A percentile compares a stretch with the other conserved stretches of the same genome.
These are phyloP conservation scores for Leucopsar rothschildi DNA, from an alignment of 2,113 vertebrate species.

Conservation along the genomic window DNA sequence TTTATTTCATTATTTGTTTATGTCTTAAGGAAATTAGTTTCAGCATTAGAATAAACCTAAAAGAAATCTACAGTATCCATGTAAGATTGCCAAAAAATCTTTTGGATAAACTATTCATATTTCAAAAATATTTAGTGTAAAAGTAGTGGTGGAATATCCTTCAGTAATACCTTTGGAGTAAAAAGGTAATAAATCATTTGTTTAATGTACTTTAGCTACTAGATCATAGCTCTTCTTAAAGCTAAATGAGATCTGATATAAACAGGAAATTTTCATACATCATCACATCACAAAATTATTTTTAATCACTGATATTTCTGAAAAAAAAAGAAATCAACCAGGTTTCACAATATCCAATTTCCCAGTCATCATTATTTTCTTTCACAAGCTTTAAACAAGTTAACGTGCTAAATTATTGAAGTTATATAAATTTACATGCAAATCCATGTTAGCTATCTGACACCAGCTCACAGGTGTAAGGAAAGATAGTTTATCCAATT, in stretches of 20 bases:
- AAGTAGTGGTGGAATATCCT: neutral
- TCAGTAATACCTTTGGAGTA: neutral
- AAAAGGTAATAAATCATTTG: neutral
- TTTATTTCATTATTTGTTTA: neutral
- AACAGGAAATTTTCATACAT: neutral
- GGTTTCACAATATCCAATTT: neutral
- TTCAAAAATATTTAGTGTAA: neutral
- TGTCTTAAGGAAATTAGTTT: neutral
- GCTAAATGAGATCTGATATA: neutral
- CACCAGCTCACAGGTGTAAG: neutral
- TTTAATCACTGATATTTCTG: neutral
- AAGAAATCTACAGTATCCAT: neutral
- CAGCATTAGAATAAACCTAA: neutral
- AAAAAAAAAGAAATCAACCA: neutral
- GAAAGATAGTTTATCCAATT: conserved; percentile 21
- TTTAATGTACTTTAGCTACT: neutral
- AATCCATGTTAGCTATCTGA: conserved; percentile 1
- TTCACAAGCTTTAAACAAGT: neutral
- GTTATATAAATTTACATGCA: neutral
- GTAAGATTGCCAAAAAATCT: neutral
- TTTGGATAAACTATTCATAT: neutral
- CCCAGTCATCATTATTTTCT: neutral
- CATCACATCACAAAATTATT: neutral
- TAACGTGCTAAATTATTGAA: neutral
- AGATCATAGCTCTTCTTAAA: neutral